Evolutionary conservation across 1,140 invertebrate species (phyloP).

Genomic region (Antheraea pernyi): DNA sequence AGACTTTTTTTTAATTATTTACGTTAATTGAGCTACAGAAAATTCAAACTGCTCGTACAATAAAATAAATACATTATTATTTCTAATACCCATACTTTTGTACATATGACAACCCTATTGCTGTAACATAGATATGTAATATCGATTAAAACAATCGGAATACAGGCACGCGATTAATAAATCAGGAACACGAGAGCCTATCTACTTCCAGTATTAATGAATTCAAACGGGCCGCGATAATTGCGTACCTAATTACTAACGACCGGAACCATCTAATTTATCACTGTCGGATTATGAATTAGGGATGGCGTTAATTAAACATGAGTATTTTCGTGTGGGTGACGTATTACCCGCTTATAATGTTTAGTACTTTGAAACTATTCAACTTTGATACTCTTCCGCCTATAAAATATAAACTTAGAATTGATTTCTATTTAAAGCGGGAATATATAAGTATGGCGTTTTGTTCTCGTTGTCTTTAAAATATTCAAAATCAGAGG

Average conservation of each 20-base stretch:
- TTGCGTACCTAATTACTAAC: conserved; percentile 74
- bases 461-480: too few relatives aligned
- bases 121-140: background rate
- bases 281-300: conserved; percentile 78
- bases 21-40: too few relatives aligned
- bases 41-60: too few relatives aligned
- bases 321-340: conserved; percentile 70
- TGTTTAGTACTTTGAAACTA: background rate
- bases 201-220: conserved; percentile 66
- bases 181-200: conserved; percentile 54
- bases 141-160: background rate
- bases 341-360: conserved; percentile 32
- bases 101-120: background rate
- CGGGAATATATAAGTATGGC: too few relatives aligned
- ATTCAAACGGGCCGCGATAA: conserved; percentile 75
- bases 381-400: too few relatives aligned
- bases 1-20: too few relatives aligned
- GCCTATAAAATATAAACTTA: too few relatives aligned
- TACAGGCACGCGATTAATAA: conserved; percentile 35
- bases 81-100: too few relatives aligned
- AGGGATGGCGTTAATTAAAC: conserved; percentile 73
- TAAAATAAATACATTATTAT: too few relatives aligned
- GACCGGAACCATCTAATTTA: conserved; percentile 68
- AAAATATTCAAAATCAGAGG: too few relatives aligned
- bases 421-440: too few relatives aligned